phyloP scores from a whole-genome alignment of 2,797 vertebrate species.

The Masticophis lateralis region DNA sequence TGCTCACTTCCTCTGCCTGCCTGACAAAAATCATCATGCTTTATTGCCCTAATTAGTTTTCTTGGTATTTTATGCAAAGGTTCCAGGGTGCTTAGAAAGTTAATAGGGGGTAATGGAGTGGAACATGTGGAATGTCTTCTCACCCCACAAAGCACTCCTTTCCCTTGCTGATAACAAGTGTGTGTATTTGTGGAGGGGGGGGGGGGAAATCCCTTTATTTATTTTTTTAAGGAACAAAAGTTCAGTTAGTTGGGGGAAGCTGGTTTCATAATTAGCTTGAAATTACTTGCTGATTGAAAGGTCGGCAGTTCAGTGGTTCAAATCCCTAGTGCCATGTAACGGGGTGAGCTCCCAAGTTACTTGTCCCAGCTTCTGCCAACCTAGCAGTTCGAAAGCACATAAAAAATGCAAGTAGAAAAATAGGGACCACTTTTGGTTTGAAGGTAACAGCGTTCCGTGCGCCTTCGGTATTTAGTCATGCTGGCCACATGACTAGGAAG shows the following conservation, averaged over 20 bases:
- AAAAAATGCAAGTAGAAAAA: too few species aligned
- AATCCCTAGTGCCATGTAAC: too few species aligned
- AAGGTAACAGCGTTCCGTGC: too few species aligned
- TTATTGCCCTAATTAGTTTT: slow-evolving; percentile 56
- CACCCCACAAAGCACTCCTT: slow-evolving; percentile 5
- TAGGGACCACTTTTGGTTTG: too few species aligned
- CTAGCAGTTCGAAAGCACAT: too few species aligned
- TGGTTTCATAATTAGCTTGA: slow-evolving; percentile 23
- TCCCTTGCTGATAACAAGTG: slow-evolving; percentile 47
- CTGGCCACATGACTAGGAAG: too few species aligned
- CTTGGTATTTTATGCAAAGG: slow-evolving; percentile 42
- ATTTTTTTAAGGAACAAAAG: background rate
- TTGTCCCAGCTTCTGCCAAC: too few species aligned
- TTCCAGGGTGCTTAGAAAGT: slow-evolving; percentile 45
- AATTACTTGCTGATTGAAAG: background rate
- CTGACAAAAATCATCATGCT: slow-evolving; percentile 29
- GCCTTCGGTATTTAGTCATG: too few species aligned
- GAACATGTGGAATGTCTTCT: slow-evolving; percentile 19
- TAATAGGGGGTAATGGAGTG: slow-evolving; percentile 51
- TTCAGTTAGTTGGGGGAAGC: background rate
- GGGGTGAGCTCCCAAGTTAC: too few species aligned
- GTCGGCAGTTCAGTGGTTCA: too few species aligned
- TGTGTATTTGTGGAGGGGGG: background rate
- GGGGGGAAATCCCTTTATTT: background rate
- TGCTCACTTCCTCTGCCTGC: background rate